Evolutionary conservation across 2,113 vertebrate genomes (phyloP), one percentile per base, ranked within the genome.

Genomic region (Aphelocoma coerulescens): DNA sequence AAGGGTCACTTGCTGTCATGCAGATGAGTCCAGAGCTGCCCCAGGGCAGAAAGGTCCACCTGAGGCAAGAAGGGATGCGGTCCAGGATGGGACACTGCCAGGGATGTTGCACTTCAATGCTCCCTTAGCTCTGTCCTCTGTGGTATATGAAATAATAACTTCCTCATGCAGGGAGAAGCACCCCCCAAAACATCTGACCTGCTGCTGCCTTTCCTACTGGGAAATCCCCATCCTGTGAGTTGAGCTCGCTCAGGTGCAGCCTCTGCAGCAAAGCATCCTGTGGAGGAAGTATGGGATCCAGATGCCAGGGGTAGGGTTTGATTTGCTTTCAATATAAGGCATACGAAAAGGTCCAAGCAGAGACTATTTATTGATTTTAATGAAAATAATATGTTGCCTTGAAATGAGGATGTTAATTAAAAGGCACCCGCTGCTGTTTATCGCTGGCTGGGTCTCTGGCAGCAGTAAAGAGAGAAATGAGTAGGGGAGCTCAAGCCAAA

Each of bases 371-470:
- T 93, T 90, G 86, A 92, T 95, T 92, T 88, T 97, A 96, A 95
- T 94, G 92, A 91, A 96, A 96, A 94, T 95, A 93, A 69, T 69
- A 92, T 88, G 92, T 95, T 94, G 96, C 91, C 76, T 94, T 30
- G 79, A 91, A 86, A 90, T 9, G 35, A 71, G 92, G 91, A 83
- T 92, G 91, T 92, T 97, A 94, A 97, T 96, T 96, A 96, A 95
- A 96, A 94, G 91, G 87, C 85, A 80, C 88, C 92, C 91, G 54
- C 92, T 93, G 92, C 94, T 93, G 76, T 94, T 96, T 94, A 95
- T 95, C 83, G 3, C 74, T 85, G 90, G 77, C 66, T 87, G 89
- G 82, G 95, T 88, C 92, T 93, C 94, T 95, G 95, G 88, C 88
- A 96, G 83, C 76, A 94, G 76, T 85, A 94, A 75, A 92, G 80